Percentiles rank a stretch among this genome's conserved stretches.
These are phyloP conservation scores for Coreius guichenoti DNA, from an alignment of 2,797 vertebrate genomes.

Conservation along the genomic window DNA sequence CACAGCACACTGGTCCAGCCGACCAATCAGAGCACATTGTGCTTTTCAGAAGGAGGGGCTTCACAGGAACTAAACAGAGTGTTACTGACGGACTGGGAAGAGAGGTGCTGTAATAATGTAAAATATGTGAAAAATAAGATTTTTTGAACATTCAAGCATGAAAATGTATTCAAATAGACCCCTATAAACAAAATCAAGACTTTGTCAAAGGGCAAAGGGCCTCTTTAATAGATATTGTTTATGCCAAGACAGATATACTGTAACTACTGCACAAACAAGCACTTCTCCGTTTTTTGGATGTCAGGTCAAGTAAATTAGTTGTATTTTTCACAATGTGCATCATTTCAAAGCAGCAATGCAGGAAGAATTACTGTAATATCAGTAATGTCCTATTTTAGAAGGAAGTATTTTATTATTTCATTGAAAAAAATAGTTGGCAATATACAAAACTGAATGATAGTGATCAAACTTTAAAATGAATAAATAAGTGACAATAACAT, in stretches of 20 bases:
- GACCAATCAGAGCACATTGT: background rate
- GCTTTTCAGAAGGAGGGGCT: background rate
- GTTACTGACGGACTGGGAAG: background rate
- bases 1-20: background rate
- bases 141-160: background rate
- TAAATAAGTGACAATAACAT: background rate
- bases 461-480: background rate
- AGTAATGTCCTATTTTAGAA: background rate
- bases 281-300: background rate
- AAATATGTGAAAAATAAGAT: background rate
- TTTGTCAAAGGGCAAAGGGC: background rate
- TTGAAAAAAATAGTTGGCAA: background rate
- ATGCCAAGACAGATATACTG: background rate
- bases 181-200: background rate
- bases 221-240: background rate
- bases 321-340: background rate
- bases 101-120: background rate
- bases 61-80: background rate
- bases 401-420: background rate
- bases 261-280: background rate
- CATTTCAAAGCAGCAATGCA: background rate
- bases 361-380: background rate
- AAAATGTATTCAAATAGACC: background rate
- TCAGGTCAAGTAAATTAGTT: background rate
- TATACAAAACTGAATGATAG: background rate